A percentile compares a stretch with the other conserved stretches of the same genome.
Conservation (phyloP, 2,113 vertebrate genomes). For the Neolamprologus ventralis region DNA sequence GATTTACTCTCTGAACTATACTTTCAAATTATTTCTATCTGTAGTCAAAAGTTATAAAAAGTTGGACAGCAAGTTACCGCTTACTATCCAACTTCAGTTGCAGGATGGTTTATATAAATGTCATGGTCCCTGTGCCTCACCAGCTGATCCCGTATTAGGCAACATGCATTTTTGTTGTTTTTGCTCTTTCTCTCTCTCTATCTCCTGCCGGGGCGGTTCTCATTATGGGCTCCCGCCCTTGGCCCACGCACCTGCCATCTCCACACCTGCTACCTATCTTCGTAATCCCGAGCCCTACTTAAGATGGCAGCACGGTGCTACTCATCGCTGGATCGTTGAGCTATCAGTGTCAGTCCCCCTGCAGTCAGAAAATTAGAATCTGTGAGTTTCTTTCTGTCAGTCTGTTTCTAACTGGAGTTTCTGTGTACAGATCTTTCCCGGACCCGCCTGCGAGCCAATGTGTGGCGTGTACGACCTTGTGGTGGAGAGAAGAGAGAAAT, state of each 20-base stretch:
- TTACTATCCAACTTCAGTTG: background rate
- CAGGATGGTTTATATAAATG: background rate
- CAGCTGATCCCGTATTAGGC: background rate
- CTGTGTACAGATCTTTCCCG: background rate
- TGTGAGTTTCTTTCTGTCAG: background rate
- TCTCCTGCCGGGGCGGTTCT: fast-evolving
- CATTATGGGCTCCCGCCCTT: background rate
- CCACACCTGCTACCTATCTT: background rate
- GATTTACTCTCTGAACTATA: background rate
- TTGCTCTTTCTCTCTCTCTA: background rate
- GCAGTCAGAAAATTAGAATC: background rate
- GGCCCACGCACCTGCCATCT: background rate
- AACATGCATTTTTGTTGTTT: background rate
- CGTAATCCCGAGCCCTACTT: background rate
- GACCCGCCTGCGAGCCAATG: fast-evolving
- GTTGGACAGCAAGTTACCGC: background rate
- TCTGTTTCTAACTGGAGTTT: background rate
- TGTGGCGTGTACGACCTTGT: background rate
- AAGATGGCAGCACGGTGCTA: background rate
- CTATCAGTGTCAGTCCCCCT: background rate
- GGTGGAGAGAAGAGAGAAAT: background rate
- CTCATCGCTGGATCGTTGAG: background rate
- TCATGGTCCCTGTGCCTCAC: background rate
- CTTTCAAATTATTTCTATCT: background rate
- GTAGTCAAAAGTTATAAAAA: background rate